A percentile compares a stretch with the other conserved stretches of the same genome.
These are phyloP conservation scores for Nesoenas mayeri DNA, from an alignment of 2,113 vertebrate genomes.

Conservation along the genomic window DNA sequence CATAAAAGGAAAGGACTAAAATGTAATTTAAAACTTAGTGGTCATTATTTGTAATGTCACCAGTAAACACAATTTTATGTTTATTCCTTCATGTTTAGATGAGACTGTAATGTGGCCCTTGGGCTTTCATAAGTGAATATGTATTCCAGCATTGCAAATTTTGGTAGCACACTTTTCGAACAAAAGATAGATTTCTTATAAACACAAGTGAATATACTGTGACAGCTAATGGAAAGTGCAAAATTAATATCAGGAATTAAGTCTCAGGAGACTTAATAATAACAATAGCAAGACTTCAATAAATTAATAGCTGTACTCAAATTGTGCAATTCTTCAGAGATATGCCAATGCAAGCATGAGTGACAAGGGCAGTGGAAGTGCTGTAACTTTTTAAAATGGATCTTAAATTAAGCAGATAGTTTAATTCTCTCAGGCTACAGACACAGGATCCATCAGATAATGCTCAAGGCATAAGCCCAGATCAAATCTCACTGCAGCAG, in stretches of 20 bases:
- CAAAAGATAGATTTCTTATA: background rate
- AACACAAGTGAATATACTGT: background rate
- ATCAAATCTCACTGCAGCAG: slow-evolving; percentile 53
- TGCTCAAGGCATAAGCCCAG: background rate
- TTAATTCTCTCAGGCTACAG: slow-evolving; percentile 20
- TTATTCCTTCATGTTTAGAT: background rate
- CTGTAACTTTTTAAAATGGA: slow-evolving; percentile 4
- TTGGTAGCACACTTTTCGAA: background rate
- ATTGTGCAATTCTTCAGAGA: background rate
- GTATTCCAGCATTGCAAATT: background rate
- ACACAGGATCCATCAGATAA: slow-evolving; percentile 21
- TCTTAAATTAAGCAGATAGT: slow-evolving; percentile 22
- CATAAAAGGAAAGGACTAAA: background rate
- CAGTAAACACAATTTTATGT: background rate
- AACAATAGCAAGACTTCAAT: background rate
- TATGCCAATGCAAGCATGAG: background rate
- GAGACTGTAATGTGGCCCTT: background rate
- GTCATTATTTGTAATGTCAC: background rate
- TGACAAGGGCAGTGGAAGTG: background rate
- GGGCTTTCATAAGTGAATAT: background rate
- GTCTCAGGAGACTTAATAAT: background rate
- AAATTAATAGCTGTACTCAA: background rate
- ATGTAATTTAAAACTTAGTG: background rate
- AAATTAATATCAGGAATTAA: background rate
- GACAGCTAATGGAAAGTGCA: background rate